These are phyloP conservation scores for Sisor rabdophorus DNA, from an alignment of 2,113 vertebrate species.

Conservation along the genomic window DNA sequence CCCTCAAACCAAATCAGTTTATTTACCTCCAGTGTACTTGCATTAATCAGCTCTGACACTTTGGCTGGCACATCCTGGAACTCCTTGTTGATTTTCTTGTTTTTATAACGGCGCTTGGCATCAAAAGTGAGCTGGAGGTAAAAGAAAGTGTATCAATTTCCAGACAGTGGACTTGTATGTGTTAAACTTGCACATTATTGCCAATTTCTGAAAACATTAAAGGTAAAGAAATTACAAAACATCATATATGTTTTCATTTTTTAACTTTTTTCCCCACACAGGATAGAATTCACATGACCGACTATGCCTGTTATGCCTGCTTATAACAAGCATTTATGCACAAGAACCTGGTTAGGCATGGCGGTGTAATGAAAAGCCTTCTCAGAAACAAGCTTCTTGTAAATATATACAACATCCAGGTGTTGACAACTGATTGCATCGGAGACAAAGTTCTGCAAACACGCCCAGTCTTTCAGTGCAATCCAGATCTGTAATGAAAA, in stretches of 20 bases:
- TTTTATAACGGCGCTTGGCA: constrained; percentile 48
- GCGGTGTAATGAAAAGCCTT: constrained; percentile 83
- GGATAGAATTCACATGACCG: too few species aligned
- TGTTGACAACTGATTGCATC: constrained; percentile 77
- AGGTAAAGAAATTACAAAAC: background rate
- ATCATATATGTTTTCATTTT: background rate
- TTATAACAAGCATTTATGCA: constrained; percentile 15
- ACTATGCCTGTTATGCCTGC: too few species aligned
- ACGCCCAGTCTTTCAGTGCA: constrained; percentile 80
- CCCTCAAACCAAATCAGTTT: background rate
- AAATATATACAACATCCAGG: constrained; percentile 81
- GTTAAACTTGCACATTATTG: background rate
- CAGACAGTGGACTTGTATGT: background rate
- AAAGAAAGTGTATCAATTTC: background rate
- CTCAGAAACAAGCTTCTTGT: constrained; percentile 68
- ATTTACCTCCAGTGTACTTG: constrained; percentile 51
- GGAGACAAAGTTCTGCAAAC: constrained; percentile 72
- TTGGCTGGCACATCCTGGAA: constrained; percentile 49
- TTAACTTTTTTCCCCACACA: too few species aligned
- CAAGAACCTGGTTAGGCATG: constrained; percentile 77
- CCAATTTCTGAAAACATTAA: background rate
- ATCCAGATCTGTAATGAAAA: constrained; percentile 73
- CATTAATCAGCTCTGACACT: constrained; percentile 54
- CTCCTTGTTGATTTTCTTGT: constrained; percentile 38
- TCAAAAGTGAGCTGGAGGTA: constrained; percentile 58